phyloP scores from a whole-genome alignment of 92 coral and sea anemone genomes.

The Siderastrea siderea region DNA sequence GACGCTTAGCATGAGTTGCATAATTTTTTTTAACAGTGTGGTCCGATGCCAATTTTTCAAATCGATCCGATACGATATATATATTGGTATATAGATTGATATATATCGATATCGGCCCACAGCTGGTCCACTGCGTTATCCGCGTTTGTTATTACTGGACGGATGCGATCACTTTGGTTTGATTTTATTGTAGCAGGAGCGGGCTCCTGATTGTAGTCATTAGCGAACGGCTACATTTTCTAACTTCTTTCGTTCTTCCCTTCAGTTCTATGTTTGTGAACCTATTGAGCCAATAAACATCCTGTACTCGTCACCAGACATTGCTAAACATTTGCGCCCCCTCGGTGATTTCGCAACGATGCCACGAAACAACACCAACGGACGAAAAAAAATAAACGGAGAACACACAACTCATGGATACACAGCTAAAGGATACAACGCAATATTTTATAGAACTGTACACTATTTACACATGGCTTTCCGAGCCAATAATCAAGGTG shows the following conservation, averaged over 20 bases:
- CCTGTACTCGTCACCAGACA: constrained; percentile 26
- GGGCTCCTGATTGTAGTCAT: too few species aligned
- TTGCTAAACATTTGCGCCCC: background rate
- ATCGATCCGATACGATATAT: too few species aligned
- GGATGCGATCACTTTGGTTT: too few species aligned
- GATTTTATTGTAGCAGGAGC: too few species aligned
- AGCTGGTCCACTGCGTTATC: too few species aligned
- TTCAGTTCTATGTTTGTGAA: background rate
- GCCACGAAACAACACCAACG: too few species aligned
- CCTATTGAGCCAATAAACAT: constrained; percentile 15
- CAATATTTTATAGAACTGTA: constrained; percentile 29
- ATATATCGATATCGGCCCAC: too few species aligned
- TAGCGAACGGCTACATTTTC: background rate
- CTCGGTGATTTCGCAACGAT: background rate
- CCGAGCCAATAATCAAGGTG: background rate
- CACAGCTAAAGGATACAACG: constrained; percentile 9
- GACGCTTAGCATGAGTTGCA: background rate
- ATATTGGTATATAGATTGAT: too few species aligned
- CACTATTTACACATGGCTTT: constrained; percentile 15
- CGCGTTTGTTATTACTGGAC: too few species aligned
- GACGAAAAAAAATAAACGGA: background rate
- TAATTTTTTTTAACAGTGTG: too few species aligned
- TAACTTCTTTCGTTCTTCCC: background rate
- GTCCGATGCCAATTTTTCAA: too few species aligned
- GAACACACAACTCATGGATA: background rate